A percentile compares a stretch with the other conserved stretches of the same genome.
Conservation (phyloP, 1,140 invertebrate species). For the Cotesia vestalis region DNA sequence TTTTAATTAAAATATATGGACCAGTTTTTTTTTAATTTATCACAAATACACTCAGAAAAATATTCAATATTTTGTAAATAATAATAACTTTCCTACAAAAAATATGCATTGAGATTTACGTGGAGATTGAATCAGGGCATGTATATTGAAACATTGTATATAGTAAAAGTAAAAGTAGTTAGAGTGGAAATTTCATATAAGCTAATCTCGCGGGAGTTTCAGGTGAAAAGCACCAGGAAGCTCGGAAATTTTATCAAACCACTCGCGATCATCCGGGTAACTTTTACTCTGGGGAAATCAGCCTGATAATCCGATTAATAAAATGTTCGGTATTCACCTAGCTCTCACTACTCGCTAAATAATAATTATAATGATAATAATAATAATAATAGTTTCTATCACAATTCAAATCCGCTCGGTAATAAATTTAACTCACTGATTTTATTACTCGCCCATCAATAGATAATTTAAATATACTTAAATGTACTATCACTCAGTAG, state of each 20-base stretch:
- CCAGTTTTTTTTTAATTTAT: no score
- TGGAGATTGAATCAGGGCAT: background rate
- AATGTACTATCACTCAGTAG: no score
- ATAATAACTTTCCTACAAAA: no score
- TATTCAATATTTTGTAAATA: no score
- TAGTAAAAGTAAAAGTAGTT: constrained; percentile 6
- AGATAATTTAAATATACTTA: no score
- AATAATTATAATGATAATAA: background rate
- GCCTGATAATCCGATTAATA: constrained; percentile 66
- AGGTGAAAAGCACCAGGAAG: constrained; percentile 29
- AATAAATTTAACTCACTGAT: constrained; percentile 19
- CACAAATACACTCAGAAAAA: no score
- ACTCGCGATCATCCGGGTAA: constrained; percentile 23
- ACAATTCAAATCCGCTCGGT: constrained; percentile 19
- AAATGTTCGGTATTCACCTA: constrained; percentile 52
- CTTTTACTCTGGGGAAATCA: constrained; percentile 62
- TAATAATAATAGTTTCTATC: no score
- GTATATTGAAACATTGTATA: constrained; percentile 5
- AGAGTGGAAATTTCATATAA: background rate
- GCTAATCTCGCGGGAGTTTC: background rate
- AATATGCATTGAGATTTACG: background rate
- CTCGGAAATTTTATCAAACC: constrained; percentile 46
- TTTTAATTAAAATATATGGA: no score
- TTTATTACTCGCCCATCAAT: constrained; percentile 21
- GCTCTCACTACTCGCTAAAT: constrained; percentile 21